A percentile compares a stretch with the other conserved stretches of the same genome.
These are phyloP conservation scores for Glossosoma conforme DNA, from an alignment of 1,140 invertebrate genomes.

Conservation along the genomic window DNA sequence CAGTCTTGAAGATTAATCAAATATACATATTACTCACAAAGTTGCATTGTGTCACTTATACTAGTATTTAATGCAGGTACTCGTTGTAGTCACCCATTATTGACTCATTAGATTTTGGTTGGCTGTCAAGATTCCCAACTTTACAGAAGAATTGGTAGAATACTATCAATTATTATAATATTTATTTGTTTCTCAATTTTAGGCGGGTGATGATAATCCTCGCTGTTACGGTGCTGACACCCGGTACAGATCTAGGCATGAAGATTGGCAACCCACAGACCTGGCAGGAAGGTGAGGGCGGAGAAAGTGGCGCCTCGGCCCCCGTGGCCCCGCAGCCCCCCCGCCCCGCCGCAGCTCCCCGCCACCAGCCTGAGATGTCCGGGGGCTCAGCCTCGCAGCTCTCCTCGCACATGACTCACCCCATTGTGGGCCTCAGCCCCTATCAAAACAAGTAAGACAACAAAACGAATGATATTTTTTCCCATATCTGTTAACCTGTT, in stretches of 20 bases:
- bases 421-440: constrained; percentile 78
- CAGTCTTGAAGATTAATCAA: no score
- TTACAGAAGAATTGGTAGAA: no score
- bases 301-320: constrained; percentile 25
- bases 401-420: constrained; percentile 52
- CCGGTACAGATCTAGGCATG: constrained; percentile 63
- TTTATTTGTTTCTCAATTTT: constrained; percentile 30
- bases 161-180: no score
- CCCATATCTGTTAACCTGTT: no score
- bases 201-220: constrained; percentile 80
- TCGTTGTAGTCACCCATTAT: no score
- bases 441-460: constrained; percentile 87
- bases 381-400: constrained; percentile 36
- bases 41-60: no score
- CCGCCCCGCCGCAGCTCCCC: constrained; percentile 29
- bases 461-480: no score
- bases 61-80: no score
- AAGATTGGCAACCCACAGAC: constrained; percentile 74
- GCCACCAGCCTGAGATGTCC: constrained; percentile 26
- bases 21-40: no score
- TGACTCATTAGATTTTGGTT: no score
- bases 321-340: constrained; percentile 27
- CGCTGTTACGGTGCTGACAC: constrained; percentile 67
- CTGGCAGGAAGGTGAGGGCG: constrained; percentile 44
- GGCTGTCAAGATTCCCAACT: no score